Evolutionary conservation across 2,797 vertebrate genomes (phyloP), one percentile per base, ranked within the genome.

Genomic region (Schizopygopsis malacanthus): DNA sequence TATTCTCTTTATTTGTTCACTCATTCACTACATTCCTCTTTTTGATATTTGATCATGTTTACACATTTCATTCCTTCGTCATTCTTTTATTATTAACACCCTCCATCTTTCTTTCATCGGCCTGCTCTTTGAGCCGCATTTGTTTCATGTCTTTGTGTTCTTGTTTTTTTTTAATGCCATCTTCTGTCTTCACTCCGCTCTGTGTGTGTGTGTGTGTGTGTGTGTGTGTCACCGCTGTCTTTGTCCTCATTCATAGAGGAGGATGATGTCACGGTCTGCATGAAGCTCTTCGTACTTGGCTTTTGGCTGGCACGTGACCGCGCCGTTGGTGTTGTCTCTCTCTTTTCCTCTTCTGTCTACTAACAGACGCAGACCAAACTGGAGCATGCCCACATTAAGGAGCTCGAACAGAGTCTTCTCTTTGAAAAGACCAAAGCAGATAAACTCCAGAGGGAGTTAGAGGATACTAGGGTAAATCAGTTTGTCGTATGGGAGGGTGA

Each of bases 371-470:
- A 97, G 97, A 97, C 96, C 95, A 96, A 96, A 96, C 95, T 97
- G 97, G 97, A 97, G 96, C 97, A 97, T 96, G 97, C 96, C 95
- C 96, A 96, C 93, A 96, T 97, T 96, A 97, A 97, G 96, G 96
- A 97, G 94, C 96, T 97, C 94, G 96, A 97, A 95, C 97, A 97
- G 95, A 97, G 96, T 96, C 97, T 97, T 92, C 96, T 97, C 95
- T 97, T 97, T 97, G 96, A 97, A 97, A 97, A 97, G 96, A 97
- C 96, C 96, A 97, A 97, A 97, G 96, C 98, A 97, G 98, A 99
- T 95, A 99, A 99, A 97, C 98, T 99, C 94, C 98, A 99, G 97
- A 98, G 98, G 90, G 96, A 97, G 96, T 97, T 97, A 97, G 97
- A 97, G 97, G 97, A 97, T 95, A 97, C 96, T 96, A 97, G 96